Evolutionary conservation across 2,888 invertebrate species (phyloP).

Genomic region (Hypselothyrea guttata): DNA sequence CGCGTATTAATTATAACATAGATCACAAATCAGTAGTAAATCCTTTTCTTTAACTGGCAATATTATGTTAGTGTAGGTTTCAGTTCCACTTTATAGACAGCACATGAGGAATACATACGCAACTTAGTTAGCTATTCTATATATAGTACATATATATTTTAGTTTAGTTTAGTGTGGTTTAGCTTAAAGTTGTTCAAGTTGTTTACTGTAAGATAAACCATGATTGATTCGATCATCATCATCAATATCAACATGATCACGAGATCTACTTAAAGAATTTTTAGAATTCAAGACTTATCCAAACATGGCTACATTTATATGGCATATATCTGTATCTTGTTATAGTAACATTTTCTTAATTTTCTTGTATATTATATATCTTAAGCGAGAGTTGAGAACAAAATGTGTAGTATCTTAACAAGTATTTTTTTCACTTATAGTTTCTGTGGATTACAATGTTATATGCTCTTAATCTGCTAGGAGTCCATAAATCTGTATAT

Average conservation of each 20-base stretch:
- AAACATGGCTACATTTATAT: conserved; percentile 21
- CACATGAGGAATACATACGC: conserved; percentile 58
- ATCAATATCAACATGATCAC: conserved; percentile 40
- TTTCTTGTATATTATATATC: conserved; percentile 4
- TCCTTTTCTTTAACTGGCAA: conserved; percentile 11
- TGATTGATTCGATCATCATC: conserved; percentile 28
- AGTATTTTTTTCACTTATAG: conserved; percentile 7
- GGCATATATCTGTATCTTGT: conserved; percentile 10
- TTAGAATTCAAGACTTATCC: conserved; percentile 1
- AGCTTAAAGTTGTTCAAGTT: conserved; percentile 4
- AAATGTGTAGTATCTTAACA: conserved; percentile 14
- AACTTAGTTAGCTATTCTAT: conserved; percentile 19
- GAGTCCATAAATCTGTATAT: conserved; percentile 15
- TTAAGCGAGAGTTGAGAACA: conserved; percentile 41
- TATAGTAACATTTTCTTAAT: conserved; percentile 49
- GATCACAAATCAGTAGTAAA: conserved; percentile 67
- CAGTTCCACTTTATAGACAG: conserved; percentile 40
- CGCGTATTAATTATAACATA: conserved; percentile 67
- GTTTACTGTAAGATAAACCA: conserved; percentile 39
- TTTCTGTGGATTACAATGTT: conserved; percentile 3
- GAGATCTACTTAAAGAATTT: conserved; percentile 1
- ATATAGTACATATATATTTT: conserved; percentile 13
- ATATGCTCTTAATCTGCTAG: conserved; percentile 22
- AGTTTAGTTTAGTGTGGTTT: too few species aligned
- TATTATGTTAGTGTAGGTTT: conserved; percentile 32